phyloP scores from a whole-genome alignment of 2,797 vertebrate genomes.

The Myotis myotis region DNA sequence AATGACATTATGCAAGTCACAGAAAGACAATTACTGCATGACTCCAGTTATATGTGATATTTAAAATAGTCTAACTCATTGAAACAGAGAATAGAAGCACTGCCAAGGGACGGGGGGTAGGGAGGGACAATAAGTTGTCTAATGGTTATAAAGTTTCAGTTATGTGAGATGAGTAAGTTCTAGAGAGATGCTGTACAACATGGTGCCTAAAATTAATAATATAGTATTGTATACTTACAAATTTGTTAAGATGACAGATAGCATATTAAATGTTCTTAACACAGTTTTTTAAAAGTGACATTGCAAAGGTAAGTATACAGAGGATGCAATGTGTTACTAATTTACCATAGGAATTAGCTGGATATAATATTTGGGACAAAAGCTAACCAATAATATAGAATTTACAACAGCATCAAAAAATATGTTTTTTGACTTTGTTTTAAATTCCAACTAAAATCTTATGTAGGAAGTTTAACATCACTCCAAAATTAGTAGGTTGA shows the following conservation, averaged over 20 bases:
- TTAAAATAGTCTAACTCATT: neutral
- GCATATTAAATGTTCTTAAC: neutral
- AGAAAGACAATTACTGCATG: neutral
- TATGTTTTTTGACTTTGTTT: neutral
- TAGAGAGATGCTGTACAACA: neutral
- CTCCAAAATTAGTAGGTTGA: neutral
- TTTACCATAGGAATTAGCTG: neutral
- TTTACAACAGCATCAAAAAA: neutral
- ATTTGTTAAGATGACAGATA: neutral
- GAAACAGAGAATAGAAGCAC: neutral
- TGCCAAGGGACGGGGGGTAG: neutral
- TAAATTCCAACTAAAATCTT: neutral
- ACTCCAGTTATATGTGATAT: neutral
- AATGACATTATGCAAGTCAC: neutral
- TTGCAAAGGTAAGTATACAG: neutral
- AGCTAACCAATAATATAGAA: neutral
- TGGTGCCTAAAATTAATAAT: neutral
- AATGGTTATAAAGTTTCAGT: neutral
- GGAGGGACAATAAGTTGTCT: neutral
- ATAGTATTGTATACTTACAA: neutral
- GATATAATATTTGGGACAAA: neutral
- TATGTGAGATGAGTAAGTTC: neutral
- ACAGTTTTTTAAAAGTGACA: neutral
- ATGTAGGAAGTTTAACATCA: neutral
- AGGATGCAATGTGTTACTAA: neutral